Evolutionary conservation across 2,888 invertebrate species (phyloP).

Genomic region (Nephrotoma guestfalica): DNA sequence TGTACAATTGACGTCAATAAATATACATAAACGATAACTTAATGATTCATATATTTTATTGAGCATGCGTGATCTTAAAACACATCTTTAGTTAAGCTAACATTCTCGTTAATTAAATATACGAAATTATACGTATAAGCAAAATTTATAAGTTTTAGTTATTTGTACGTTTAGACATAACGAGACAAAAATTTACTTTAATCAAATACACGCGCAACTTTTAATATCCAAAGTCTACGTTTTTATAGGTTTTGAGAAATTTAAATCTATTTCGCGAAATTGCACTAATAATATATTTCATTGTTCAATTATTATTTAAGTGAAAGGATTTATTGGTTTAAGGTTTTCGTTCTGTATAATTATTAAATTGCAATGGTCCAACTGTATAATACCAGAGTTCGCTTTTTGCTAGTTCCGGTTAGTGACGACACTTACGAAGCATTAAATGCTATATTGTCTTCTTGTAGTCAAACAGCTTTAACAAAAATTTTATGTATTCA

Average conservation of each 20-base stretch:
- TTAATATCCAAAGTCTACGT: not conserved
- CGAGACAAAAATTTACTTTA: not conserved
- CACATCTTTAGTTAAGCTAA: not conserved
- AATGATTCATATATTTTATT: not conserved
- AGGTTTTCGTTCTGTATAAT: not conserved
- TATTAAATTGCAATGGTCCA: not conserved
- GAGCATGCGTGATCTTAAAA: not conserved
- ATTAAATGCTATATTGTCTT: not conserved
- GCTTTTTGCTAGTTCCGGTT: not conserved
- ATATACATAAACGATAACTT: not conserved
- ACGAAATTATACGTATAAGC: not conserved
- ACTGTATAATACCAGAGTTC: not conserved
- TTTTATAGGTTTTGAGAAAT: not conserved
- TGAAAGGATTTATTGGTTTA: not conserved
- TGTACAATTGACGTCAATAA: not conserved
- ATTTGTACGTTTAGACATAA: not conserved
- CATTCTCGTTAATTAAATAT: not conserved
- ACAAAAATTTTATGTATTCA: not conserved
- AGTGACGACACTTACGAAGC: not conserved
- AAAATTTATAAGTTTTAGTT: not conserved
- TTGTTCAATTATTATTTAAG: not conserved
- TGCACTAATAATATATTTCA: not conserved
- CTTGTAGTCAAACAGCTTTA: not conserved
- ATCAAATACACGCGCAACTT: not conserved
- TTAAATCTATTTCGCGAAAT: not conserved